Base-by-base conservation (phyloP, 2,888 invertebrate species). In the Xestoiulus laeticollis region DNA sequence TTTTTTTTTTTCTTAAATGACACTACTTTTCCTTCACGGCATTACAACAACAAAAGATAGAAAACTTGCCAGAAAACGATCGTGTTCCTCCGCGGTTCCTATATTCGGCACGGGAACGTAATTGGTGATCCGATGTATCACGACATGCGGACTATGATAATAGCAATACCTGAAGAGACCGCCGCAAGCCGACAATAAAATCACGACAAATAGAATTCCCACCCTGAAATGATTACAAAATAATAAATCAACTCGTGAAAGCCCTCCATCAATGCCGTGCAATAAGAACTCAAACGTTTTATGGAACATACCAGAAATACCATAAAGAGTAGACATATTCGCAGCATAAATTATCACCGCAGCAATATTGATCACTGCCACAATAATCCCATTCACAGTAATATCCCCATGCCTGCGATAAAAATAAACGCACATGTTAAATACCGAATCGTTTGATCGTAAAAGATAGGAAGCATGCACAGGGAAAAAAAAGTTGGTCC, bases 361-460 rank as follows among this genome's bases (percentile, higher is more conserved):
- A 91, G 83, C 91, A 91, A 88, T 91, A 91, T 86, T 90, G 90
- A 85, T 90, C 90, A 78, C 89, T 89, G 32, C 89, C 90, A 88
- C 91, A 91, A 87, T 90, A 89, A 87, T 90, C 90, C 90, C 90
- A 90, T 88, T 91, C 90, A 87, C 91, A 91, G 87, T 91, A 91
- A 88, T 91, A 90, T 59, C 89, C 90, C n/a, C 88, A 88, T 33
- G 89, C 90, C 90, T 91, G 91, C 92, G 90, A 91, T 92, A 89
- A 92, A 92, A 89, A 92, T 92, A 90, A 91, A 91, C 89, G 92
- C 12, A 38, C 2, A n/a, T 85, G 10, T 43, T 38, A 68, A 22
- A 68, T 10, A 68, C 16, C 22, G 83, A 84, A 84, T n/a, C 32
- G n/a, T n/a, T n/a, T n/a, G n/a, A n/a, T n/a, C n/a, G 12, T 68